Evolutionary conservation across 2,113 vertebrate genomes (phyloP).

Genomic region (Alosa alosa): DNA sequence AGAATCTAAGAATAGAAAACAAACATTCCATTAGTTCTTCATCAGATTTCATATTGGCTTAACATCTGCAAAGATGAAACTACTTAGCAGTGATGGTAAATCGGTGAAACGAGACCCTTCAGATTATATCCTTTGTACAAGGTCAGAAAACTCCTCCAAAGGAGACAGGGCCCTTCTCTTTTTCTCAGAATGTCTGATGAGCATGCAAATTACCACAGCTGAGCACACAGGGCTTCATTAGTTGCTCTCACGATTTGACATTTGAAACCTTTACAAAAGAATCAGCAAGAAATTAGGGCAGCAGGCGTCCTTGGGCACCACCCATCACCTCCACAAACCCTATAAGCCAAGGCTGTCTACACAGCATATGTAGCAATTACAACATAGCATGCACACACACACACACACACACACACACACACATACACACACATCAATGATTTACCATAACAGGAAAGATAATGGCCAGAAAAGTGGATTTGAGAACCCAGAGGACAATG

Average conservation of each 20-base stretch:
- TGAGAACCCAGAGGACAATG: constrained; percentile 88
- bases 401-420: background rate
- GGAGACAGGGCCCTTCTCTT: background rate
- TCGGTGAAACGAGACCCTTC: background rate
- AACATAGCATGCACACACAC: background rate
- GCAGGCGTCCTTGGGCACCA: background rate
- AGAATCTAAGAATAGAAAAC: constrained; percentile 75
- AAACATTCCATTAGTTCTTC: background rate
- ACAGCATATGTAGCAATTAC: background rate
- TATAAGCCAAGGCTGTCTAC: background rate
- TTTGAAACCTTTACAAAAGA: background rate
- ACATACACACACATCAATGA: background rate
- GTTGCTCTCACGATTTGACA: background rate
- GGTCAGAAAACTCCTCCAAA: background rate
- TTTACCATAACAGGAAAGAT: constrained; percentile 84
- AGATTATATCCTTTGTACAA: background rate
- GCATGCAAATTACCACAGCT: background rate
- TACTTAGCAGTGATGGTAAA: background rate
- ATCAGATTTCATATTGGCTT: background rate
- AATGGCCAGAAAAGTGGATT: constrained; percentile 78
- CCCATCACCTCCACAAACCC: constrained; percentile 19
- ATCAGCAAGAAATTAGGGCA: background rate
- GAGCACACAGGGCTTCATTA: background rate
- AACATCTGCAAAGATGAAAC: background rate
- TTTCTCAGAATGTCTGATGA: background rate